These are phyloP conservation scores for Mamestra configurata DNA, from an alignment of 1,140 invertebrate species.

Conservation along the genomic window DNA sequence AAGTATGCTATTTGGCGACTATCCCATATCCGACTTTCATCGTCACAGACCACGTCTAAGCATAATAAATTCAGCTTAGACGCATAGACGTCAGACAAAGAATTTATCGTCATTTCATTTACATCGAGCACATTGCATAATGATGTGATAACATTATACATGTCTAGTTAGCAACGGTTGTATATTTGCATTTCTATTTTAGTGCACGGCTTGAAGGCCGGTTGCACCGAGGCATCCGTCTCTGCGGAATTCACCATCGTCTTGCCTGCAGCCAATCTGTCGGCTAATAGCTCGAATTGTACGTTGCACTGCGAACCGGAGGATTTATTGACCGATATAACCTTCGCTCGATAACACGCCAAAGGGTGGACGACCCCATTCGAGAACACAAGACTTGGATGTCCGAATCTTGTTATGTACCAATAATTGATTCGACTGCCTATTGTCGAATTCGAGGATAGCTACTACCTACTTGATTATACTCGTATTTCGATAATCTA, in stretches of 20 bases:
- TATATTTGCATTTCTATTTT: slow-evolving; percentile 60
- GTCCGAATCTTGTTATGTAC: slow-evolving; percentile 47
- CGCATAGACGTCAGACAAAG: slow-evolving; percentile 1
- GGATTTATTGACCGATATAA: slow-evolving; percentile 65
- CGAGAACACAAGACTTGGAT: slow-evolving; percentile 40
- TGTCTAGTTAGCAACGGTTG: slow-evolving; percentile 45
- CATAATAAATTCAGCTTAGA: slow-evolving; percentile 12
- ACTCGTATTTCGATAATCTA: slow-evolving; percentile 25
- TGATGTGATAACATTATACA: slow-evolving; percentile 31
- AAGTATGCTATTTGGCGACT: not conserved
- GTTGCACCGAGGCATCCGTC: slow-evolving; percentile 60
- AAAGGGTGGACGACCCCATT: slow-evolving; percentile 53
- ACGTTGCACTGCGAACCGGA: slow-evolving; percentile 41
- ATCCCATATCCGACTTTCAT: not conserved
- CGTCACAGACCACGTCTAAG: not conserved
- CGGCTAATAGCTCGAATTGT: slow-evolving; percentile 71
- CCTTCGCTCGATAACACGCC: slow-evolving; percentile 55
- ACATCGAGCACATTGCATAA: slow-evolving; percentile 31
- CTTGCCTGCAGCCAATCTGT: slow-evolving; percentile 68
- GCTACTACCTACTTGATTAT: slow-evolving; percentile 25
- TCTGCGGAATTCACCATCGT: slow-evolving; percentile 63
- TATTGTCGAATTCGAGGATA: slow-evolving; percentile 14
- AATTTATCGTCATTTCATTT: slow-evolving; percentile 30
- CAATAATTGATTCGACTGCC: slow-evolving; percentile 36
- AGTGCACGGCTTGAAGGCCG: slow-evolving; percentile 55